These are phyloP conservation scores for Pantelozetes paolii DNA, from an alignment of 2,888 invertebrate genomes.

Conservation along the genomic window DNA sequence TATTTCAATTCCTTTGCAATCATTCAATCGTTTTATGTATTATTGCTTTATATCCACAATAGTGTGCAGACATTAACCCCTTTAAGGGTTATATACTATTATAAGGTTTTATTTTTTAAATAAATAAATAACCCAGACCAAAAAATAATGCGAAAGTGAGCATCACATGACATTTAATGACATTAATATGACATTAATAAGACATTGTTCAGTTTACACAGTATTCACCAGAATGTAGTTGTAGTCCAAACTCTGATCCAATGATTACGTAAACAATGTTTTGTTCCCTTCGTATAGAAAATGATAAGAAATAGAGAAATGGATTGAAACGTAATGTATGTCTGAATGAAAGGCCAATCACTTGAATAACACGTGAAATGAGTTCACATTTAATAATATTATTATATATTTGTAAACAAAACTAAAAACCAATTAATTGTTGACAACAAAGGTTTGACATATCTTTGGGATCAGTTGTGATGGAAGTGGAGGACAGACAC, in stretches of 20 bases:
- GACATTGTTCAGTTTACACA: no score
- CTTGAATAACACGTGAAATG: conserved; percentile 19
- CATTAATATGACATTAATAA: no score
- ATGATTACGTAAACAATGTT: background rate
- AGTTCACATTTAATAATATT: background rate
- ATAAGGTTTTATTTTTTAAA: no score
- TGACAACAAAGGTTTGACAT: background rate
- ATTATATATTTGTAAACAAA: background rate
- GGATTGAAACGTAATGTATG: background rate
- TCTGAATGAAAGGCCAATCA: conserved; percentile 19
- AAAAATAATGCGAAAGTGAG: no score
- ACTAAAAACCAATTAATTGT: background rate
- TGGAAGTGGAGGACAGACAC: conserved; percentile 30
- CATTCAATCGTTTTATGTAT: no score
- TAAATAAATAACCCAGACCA: no score
- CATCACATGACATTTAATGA: no score
- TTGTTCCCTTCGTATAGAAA: background rate
- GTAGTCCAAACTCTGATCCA: background rate
- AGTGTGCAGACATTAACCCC: no score
- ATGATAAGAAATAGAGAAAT: background rate
- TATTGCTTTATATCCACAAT: no score
- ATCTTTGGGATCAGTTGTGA: background rate
- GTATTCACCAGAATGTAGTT: no score
- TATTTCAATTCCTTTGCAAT: no score
- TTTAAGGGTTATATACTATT: no score